A percentile compares a stretch with the other conserved stretches of the same genome.
These are phyloP conservation scores for human DNA, from an alignment of 2,113 vertebrate species.

Conservation along the genomic window DNA sequence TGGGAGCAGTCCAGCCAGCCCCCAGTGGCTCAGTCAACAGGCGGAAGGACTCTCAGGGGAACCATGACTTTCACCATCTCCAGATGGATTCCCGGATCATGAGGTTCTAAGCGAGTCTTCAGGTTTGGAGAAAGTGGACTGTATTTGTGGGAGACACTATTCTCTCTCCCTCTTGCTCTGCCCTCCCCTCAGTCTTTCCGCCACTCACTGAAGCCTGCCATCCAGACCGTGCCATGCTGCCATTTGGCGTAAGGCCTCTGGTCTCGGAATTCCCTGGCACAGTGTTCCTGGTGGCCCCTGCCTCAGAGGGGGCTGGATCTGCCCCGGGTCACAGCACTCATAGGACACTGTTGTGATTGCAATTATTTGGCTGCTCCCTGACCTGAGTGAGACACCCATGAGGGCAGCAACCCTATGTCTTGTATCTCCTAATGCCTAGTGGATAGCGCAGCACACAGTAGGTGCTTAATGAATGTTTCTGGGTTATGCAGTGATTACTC, in stretches of 20 bases:
- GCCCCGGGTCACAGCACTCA: too few relatives aligned
- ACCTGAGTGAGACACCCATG: rapidly evolving
- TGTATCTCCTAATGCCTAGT: rapidly evolving
- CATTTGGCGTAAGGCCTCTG: too few relatives aligned
- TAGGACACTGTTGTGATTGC: too few relatives aligned
- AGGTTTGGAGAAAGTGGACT: rapidly evolving
- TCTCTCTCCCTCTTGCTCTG: rapidly evolving
- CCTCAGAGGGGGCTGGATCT: background rate
- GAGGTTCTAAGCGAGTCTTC: too few relatives aligned
- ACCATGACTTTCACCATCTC: rapidly evolving
- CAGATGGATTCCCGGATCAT: rapidly evolving
- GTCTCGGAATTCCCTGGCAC: too few relatives aligned
- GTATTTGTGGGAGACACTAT: rapidly evolving
- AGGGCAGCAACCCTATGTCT: background rate
- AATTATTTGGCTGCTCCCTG: background rate
- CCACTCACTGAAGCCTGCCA: rapidly evolving
- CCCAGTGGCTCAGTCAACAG: rapidly evolving
- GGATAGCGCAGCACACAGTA: background rate
- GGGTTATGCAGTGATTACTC: background rate
- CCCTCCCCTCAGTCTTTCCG: rapidly evolving
- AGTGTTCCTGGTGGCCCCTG: background rate
- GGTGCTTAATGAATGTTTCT: background rate
- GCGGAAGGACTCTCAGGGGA: background rate
- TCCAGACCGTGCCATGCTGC: too few relatives aligned
- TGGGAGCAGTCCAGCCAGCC: background rate